A percentile compares a stretch with the other conserved stretches of the same genome.
Evolutionary conservation across 1,140 invertebrate species (phyloP).

Genomic region (Camponotus vicinus): DNA sequence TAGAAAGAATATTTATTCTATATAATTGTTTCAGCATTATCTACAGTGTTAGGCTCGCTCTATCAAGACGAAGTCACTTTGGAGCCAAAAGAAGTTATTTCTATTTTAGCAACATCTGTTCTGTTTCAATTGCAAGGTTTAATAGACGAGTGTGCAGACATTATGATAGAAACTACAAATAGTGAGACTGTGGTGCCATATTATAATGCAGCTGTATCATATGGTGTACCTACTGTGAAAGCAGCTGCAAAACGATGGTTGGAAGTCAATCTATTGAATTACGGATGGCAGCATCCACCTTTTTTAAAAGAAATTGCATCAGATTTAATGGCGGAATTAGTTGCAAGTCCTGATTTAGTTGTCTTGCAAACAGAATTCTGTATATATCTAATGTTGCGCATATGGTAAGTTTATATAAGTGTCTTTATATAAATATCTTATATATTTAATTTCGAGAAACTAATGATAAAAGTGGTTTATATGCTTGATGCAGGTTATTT

Average conservation of each 20-base stretch:
- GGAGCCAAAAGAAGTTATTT: slow-evolving; percentile 90
- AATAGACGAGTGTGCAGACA: slow-evolving; percentile 91
- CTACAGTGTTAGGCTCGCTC: slow-evolving; percentile 92
- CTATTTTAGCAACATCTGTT: slow-evolving; percentile 91
- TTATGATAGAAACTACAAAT: slow-evolving; percentile 93
- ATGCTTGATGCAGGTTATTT: slow-evolving; percentile 76
- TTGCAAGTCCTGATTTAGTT: slow-evolving; percentile 89
- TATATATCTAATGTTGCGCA: slow-evolving; percentile 91
- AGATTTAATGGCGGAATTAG: slow-evolving; percentile 89
- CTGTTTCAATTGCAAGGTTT: slow-evolving; percentile 92
- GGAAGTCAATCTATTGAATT: slow-evolving; percentile 89
- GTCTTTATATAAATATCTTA: not conserved
- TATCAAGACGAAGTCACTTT: slow-evolving; percentile 93
- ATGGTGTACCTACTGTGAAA: slow-evolving; percentile 89
- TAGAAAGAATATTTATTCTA: slow-evolving; percentile 15
- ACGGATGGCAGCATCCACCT: slow-evolving; percentile 87
- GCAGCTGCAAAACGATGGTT: slow-evolving; percentile 90
- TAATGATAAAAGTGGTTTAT: not conserved
- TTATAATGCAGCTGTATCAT: slow-evolving; percentile 90
- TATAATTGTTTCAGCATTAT: slow-evolving; percentile 86
- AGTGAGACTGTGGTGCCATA: slow-evolving; percentile 90
- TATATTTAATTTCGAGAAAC: not conserved
- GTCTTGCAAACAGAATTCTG: slow-evolving; percentile 94
- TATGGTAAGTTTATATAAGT: slow-evolving; percentile 86
- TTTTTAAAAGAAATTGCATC: slow-evolving; percentile 88